These are phyloP conservation scores for Halocynthia aurantium DNA, from an alignment of 23 tunicate species.

Conservation along the genomic window DNA sequence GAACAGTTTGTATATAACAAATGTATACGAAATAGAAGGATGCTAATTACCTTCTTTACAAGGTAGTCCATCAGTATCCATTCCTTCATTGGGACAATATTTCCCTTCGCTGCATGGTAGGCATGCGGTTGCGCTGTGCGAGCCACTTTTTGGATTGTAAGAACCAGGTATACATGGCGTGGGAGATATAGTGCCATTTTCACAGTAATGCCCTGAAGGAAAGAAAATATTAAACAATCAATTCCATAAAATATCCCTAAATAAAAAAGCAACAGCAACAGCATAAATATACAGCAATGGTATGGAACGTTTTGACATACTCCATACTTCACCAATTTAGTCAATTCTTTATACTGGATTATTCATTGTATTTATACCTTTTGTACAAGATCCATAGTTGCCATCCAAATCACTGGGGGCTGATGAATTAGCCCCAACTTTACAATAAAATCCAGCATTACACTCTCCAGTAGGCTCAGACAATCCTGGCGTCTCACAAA, in stretches of 20 bases:
- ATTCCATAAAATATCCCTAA: not conserved
- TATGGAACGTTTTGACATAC: too few species aligned
- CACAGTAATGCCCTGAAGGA: conserved; percentile 62
- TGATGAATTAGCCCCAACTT: conserved; percentile 44
- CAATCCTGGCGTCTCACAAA: conserved; percentile 60
- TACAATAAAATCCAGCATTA: conserved; percentile 80
- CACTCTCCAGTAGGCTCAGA: conserved; percentile 49
- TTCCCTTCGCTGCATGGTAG: conserved; percentile 59
- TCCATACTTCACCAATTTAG: too few species aligned
- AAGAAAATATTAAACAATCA: not conserved
- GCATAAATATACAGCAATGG: not conserved
- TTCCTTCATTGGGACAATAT: conserved; percentile 51
- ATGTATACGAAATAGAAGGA: not conserved
- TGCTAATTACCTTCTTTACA: conserved; percentile 60
- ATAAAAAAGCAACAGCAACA: not conserved
- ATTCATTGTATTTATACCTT: conserved; percentile 15
- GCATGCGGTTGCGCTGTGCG: conserved; percentile 45
- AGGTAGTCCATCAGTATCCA: conserved; percentile 57
- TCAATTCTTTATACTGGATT: too few species aligned
- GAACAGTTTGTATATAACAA: not conserved
- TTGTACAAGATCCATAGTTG: conserved; percentile 49
- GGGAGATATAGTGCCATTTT: conserved; percentile 42
- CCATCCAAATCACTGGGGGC: conserved; percentile 44
- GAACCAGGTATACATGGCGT: conserved; percentile 57
- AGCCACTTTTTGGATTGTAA: conserved; percentile 47